Evolutionary conservation across 2,113 vertebrate genomes (phyloP).

Genomic region (Trachemys scripta): DNA sequence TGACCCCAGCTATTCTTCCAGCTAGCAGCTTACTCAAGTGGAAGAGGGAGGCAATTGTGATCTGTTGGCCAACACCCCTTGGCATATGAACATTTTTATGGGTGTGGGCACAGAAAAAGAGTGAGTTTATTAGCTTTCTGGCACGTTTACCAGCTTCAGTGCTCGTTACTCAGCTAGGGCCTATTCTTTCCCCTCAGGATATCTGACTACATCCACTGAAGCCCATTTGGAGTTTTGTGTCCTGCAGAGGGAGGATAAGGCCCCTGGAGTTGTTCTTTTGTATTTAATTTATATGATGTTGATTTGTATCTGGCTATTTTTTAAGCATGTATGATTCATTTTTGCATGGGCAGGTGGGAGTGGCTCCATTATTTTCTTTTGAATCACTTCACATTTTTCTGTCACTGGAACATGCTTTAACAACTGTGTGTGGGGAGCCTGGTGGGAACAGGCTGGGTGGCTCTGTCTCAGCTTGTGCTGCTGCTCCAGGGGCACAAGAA

Average conservation of each 20-base stretch:
- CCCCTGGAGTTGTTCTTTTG: not conserved
- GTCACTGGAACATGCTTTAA: slow-evolving; percentile 35
- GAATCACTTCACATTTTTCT: slow-evolving; percentile 50
- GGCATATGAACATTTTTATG: not conserved
- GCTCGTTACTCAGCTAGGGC: not conserved
- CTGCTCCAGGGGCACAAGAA: not conserved
- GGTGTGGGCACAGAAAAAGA: not conserved
- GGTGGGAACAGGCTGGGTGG: not conserved
- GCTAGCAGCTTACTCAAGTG: not conserved
- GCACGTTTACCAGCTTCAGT: not conserved
- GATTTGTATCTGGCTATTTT: slow-evolving; percentile 41
- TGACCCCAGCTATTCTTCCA: not conserved
- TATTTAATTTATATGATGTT: slow-evolving; percentile 24
- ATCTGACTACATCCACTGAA: not conserved
- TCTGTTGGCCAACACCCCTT: not conserved
- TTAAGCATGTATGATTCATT: slow-evolving; percentile 19
- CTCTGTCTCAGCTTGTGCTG: slow-evolving; percentile 31
- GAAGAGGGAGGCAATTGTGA: not conserved
- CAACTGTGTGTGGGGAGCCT: not conserved
- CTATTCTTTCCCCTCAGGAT: not conserved
- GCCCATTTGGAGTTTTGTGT: not conserved
- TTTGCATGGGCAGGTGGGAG: slow-evolving; percentile 37
- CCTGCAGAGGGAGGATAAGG: not conserved
- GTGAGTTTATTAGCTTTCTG: not conserved
- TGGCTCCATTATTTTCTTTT: slow-evolving; percentile 43